phyloP scores from a whole-genome alignment of 2,113 vertebrate genomes.

The Eubucco bourcierii region DNA sequence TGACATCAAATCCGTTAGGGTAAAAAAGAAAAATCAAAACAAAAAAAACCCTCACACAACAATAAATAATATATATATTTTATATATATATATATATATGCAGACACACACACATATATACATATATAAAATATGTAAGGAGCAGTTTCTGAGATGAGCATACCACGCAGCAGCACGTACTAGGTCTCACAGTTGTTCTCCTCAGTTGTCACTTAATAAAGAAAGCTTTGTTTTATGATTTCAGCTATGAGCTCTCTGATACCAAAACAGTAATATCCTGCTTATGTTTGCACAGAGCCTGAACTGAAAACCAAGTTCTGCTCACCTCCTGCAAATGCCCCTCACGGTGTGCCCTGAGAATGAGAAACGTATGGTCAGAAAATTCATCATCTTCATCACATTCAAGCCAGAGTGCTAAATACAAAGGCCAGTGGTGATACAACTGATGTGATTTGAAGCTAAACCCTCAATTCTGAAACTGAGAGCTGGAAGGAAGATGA shows the following conservation, averaged over 20 bases:
- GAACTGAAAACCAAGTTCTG: neutral
- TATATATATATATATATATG: neutral
- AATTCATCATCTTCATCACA: neutral
- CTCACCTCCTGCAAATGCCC: neutral
- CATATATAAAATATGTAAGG: neutral
- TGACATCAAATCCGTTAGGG: neutral
- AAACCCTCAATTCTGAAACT: neutral
- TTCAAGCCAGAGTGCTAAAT: neutral
- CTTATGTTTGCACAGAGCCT: neutral
- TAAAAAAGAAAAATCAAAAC: neutral
- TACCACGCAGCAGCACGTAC: neutral
- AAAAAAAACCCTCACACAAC: no score
- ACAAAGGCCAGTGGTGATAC: neutral
- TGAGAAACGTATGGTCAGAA: neutral
- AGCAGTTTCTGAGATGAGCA: neutral
- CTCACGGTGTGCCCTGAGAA: neutral
- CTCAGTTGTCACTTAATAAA: neutral
- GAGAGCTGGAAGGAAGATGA: neutral
- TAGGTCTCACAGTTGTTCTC: neutral
- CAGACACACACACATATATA: accelerated
- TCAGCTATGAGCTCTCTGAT: neutral
- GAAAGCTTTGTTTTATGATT: neutral
- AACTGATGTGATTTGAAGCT: neutral
- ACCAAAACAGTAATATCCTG: neutral
- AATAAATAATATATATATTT: no score